Percentiles rank a stretch among this genome's conserved stretches.
These are phyloP conservation scores for Rhadina sibilatrix DNA, from an alignment of 2,113 vertebrate species.

Conservation along the genomic window DNA sequence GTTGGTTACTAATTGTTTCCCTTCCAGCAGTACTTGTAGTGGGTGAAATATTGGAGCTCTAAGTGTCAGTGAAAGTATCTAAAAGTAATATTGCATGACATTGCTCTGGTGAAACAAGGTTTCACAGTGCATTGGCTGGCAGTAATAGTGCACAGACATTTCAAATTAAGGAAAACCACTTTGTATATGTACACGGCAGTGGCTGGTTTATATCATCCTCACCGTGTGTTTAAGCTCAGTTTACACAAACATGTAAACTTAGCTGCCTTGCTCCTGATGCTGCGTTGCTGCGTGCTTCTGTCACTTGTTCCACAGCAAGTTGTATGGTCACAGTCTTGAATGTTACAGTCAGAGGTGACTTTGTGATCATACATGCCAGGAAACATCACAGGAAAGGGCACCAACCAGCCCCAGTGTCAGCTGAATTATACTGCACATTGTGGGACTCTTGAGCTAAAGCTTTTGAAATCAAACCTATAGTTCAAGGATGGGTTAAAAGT, in stretches of 20 bases:
- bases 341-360: background rate
- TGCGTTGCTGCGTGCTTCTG: rapidly evolving
- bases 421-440: background rate
- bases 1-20: background rate
- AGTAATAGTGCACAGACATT: background rate
- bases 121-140: background rate
- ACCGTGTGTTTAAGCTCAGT: background rate
- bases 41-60: background rate
- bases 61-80: background rate
- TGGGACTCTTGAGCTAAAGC: background rate
- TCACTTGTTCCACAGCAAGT: background rate
- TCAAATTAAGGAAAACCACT: background rate
- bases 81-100: background rate
- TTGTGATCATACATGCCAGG: background rate
- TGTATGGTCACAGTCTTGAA: background rate
- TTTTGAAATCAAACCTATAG: background rate
- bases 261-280: background rate
- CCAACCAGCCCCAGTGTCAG: background rate
- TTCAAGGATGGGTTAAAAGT: background rate
- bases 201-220: background rate
- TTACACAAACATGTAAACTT: background rate
- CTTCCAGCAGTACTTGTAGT: background rate
- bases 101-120: background rate
- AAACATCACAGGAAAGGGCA: background rate
- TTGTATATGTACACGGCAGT: background rate